Evolutionary conservation across 1,140 invertebrate genomes (phyloP), one percentile per base, ranked within the genome.

Genomic region (Cecropterus lyciades): DNA sequence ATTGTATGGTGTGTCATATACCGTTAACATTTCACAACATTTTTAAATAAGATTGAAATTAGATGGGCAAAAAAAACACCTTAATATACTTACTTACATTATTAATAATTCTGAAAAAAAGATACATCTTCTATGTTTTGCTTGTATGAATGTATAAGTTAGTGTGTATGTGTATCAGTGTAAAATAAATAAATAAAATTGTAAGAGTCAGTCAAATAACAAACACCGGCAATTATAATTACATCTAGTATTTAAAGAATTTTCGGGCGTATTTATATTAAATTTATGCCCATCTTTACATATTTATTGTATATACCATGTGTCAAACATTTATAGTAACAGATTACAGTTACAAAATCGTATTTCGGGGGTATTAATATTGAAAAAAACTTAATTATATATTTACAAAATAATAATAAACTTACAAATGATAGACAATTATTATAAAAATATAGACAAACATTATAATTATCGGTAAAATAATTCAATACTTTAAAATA

Each of bases 371-470:
- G 16, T 13, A 56, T 14, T 40, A 17, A 40, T 3, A 33, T 15
- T 14, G 5, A 53, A 33, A 11, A 33, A 33, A 33, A 33, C 30
- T 33, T 33, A 33, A 33, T 33, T 55, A 42, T 16, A 37, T 55
- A 55, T 55, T 55, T 55, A 56, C 53, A 56, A 20, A 24, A 56
- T 43, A 24, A 56, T 11, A 42, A 11, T 11, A 20, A n/a, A 51
- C 11, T 27, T 40, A 40, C 37, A 51, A 30, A 15, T 24, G 14
- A 33, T 27, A 52, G 20, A 33, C n/a, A 24, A 33, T 14, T 9
- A 33, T 52, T 33, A 52, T 1, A 56, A 43, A 43, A 45, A 27
- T 16, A 10, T 16, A 57, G n/a, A n/a, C n/a, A n/a, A n/a, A n/a
- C n/a, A 45, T 45, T 27, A 14, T 30, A 57, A 27, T 42, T 10